These are phyloP conservation scores for Orthonevra nobilis DNA, from an alignment of 2,888 invertebrate species.

Conservation along the genomic window DNA sequence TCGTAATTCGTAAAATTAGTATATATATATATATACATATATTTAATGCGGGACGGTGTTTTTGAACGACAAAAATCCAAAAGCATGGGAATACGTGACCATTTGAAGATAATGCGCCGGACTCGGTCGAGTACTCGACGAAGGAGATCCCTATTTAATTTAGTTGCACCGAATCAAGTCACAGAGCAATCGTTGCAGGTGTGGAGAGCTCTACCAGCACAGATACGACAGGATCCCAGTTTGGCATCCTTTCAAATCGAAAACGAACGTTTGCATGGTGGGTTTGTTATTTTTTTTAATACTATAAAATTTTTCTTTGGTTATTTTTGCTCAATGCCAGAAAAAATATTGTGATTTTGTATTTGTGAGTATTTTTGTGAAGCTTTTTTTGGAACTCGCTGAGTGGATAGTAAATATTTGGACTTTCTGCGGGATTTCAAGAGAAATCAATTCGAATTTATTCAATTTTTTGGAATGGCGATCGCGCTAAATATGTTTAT, in stretches of 20 bases:
- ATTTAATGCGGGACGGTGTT: no score
- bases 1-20: background rate
- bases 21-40: no score
- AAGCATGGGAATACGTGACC: slow-evolving; percentile 58
- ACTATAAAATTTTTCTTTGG: background rate
- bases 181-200: slow-evolving; percentile 84
- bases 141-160: slow-evolving; percentile 71
- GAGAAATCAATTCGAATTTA: no score
- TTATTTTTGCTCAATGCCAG: background rate
- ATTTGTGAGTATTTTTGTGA: slow-evolving; percentile 21
- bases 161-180: slow-evolving; percentile 81
- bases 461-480: no score
- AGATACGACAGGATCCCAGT: slow-evolving; percentile 85
- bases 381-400: slow-evolving; percentile 9
- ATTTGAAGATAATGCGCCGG: slow-evolving; percentile 40
- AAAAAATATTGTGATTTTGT: background rate
- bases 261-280: slow-evolving; percentile 79
- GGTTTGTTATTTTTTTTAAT: slow-evolving; percentile 58
- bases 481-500: no score
- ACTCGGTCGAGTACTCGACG: slow-evolving; percentile 38
- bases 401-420: background rate
- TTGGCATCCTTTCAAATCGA: slow-evolving; percentile 82
- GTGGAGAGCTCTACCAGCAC: slow-evolving; percentile 85
- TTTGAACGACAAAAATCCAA: no score
- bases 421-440: no score